Evolutionary conservation across 2,113 vertebrate genomes (phyloP).

Genomic region (Myiagra hebetior): DNA sequence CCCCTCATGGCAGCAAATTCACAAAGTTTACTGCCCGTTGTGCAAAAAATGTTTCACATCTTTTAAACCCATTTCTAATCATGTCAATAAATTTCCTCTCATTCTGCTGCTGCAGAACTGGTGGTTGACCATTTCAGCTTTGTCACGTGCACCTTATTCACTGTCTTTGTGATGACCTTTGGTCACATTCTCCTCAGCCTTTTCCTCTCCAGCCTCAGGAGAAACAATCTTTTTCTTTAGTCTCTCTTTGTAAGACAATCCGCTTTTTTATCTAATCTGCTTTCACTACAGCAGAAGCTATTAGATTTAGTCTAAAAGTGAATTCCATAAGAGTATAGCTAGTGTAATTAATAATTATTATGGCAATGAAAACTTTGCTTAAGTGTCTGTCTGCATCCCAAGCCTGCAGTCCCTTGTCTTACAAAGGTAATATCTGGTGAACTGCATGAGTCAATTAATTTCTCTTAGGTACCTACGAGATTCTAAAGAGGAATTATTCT

Average conservation of each 20-base stretch:
- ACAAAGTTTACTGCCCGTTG: neutral
- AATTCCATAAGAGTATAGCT: neutral
- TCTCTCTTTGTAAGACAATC: neutral
- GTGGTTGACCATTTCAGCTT: neutral
- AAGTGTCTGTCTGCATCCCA: neutral
- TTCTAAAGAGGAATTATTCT: neutral
- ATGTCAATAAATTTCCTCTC: neutral
- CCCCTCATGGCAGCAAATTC: neutral
- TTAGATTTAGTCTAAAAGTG: neutral
- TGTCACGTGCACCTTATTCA: neutral
- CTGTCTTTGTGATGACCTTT: neutral
- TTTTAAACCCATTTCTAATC: neutral
- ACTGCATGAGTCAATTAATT: neutral
- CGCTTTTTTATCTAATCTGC: neutral
- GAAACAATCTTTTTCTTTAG: neutral
- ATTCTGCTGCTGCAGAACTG: neutral
- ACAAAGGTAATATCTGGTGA: neutral
- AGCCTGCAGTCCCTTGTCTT: neutral
- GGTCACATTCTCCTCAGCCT: neutral
- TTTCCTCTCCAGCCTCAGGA: neutral
- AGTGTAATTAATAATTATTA: neutral
- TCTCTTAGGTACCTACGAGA: neutral
- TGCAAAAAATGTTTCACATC: neutral
- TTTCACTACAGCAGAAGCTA: neutral
- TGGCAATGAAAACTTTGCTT: neutral